A percentile compares a stretch with the other conserved stretches of the same genome.
Evolutionary conservation across 2,797 vertebrate genomes (phyloP).

Genomic region (Rousettus madagascariensis): DNA sequence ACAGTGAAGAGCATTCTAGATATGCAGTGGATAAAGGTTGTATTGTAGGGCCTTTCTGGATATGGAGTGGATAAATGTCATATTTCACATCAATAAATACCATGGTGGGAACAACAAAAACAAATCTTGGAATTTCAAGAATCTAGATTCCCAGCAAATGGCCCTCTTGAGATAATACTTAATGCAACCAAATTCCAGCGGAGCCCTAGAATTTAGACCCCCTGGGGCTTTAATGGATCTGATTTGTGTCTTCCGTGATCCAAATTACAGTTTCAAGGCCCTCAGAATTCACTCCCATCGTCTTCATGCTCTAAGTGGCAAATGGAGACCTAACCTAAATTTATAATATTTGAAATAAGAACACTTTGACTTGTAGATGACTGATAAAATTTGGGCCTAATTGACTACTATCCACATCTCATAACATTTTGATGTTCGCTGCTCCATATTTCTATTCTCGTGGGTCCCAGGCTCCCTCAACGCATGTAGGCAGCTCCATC

Average conservation of each 20-base stretch:
- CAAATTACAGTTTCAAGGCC: neutral
- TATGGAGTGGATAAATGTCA: rapidly evolving
- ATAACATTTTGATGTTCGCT: neutral
- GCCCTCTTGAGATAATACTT: neutral
- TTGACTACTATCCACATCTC: neutral
- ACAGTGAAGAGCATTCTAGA: neutral
- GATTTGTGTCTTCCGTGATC: neutral
- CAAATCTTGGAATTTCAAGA: neutral
- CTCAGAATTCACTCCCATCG: neutral
- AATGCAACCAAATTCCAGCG: neutral
- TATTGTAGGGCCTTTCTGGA: neutral
- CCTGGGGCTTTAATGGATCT: neutral
- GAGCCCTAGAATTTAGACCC: neutral
- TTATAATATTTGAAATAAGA: neutral
- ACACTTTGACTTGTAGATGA: neutral
- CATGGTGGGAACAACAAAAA: neutral
- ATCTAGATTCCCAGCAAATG: neutral
- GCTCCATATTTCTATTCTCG: neutral
- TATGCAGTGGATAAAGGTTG: neutral
- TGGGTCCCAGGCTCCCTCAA: neutral
- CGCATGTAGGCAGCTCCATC: neutral
- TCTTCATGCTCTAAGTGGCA: neutral
- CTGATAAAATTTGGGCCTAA: neutral
- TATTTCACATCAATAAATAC: neutral
- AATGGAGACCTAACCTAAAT: neutral